These are phyloP conservation scores for Sebastes flavidus DNA, from an alignment of 2,797 vertebrate genomes.

Conservation along the genomic window DNA sequence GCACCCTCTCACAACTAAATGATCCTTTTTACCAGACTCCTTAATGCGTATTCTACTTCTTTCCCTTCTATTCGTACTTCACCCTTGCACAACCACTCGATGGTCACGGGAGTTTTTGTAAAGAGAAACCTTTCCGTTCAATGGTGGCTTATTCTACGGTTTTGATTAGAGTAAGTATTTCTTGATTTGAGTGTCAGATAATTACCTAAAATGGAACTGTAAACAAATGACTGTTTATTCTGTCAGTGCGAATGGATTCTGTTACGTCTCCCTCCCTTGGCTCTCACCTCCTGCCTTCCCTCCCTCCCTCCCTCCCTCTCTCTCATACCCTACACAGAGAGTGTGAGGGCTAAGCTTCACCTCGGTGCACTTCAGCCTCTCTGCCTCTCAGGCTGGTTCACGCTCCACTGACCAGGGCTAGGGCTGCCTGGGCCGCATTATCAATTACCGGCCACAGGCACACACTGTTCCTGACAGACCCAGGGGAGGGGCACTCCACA, in stretches of 20 bases:
- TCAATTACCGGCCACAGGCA: constrained; percentile 81
- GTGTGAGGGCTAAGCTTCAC: constrained; percentile 65
- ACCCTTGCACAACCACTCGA: background rate
- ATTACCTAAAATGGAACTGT: constrained; percentile 30
- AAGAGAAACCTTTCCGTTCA: background rate
- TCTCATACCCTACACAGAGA: constrained; percentile 49
- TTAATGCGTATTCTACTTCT: constrained; percentile 33
- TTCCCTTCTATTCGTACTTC: constrained; percentile 12
- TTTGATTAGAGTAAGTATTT: constrained; percentile 11
- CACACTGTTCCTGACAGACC: constrained; percentile 76
- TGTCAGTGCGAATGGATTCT: constrained; percentile 46
- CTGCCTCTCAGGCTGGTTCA: constrained; percentile 75
- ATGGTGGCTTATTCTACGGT: background rate
- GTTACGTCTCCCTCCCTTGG: constrained; percentile 40
- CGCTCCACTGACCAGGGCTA: constrained; percentile 74
- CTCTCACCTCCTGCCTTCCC: constrained; percentile 33
- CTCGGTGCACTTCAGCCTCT: constrained; percentile 65
- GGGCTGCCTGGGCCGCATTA: constrained; percentile 76
- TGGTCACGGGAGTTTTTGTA: background rate
- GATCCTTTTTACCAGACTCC: constrained; percentile 17
- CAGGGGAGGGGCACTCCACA: constrained; percentile 66
- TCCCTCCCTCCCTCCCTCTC: constrained; percentile 10
- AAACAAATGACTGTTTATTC: constrained; percentile 58
- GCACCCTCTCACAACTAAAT: constrained; percentile 32
- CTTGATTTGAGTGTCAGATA: constrained; percentile 26